Base-by-base conservation (phyloP, 2,888 invertebrate genomes). In the Platycnemis pennipes region DNA sequence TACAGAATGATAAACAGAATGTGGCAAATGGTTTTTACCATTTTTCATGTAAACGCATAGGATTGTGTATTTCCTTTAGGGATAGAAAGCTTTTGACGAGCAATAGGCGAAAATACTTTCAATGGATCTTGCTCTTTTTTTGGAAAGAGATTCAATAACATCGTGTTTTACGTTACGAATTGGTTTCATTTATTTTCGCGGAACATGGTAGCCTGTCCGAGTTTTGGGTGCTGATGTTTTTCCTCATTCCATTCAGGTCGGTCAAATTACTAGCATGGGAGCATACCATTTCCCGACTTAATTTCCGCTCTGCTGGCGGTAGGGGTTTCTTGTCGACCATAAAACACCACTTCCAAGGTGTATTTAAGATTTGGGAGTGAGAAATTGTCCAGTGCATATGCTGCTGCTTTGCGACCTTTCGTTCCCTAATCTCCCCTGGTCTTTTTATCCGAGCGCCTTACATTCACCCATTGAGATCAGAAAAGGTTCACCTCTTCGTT, bases 401-500 rank as follows among this genome's bases (percentile, higher is more conserved):
- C 26, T 42, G 87, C 22, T 87, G 87, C n/a, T n/a, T n/a, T n/a
- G 45, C 45, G 26, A n/a, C n/a, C n/a, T 46, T 87, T 44, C 46
- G 45, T 46, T 87, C 26, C 87, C n/a, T 87, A 87, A 87, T 87
- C 87, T 87, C 45, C 87, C 87, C n/a, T 8, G 45, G 26, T 26
- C 91, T 11, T 91, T 63, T 63, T 63, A 91, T 63, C 13, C 89
- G 53, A 37, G 53, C 49, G 88, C n/a, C 88, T 22, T 31, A 88
- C n/a, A 49, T n/a, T 42, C 91, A 26, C 63, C 44, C 63, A 26
- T 37, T 53, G 91, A 91, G 91, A 91, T 56, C 42, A 8, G 42
- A 63, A 77, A 44, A 56, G 19, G 42, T 56, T 89, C 56, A 26
- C 63, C 44, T 44, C 63, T 63, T 91, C 91, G 91, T 91, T 91